A percentile compares a stretch with the other conserved stretches of the same genome.
phyloP scores from a whole-genome alignment of 2,113 vertebrate genomes.

The Peromyscus polionotus region DNA sequence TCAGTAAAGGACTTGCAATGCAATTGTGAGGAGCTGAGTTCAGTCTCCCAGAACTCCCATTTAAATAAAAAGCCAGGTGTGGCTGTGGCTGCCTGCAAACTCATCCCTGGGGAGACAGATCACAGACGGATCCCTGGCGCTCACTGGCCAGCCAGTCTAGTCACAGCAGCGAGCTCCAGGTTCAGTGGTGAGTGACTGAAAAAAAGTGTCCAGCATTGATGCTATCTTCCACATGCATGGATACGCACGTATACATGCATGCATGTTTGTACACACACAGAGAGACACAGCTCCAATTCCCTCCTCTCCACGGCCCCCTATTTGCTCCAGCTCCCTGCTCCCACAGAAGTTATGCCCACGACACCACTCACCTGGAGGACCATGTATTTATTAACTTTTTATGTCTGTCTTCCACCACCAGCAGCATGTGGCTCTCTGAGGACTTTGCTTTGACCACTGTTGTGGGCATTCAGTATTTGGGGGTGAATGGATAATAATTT shows the following conservation, averaged over 20 bases:
- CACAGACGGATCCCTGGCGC: too few species aligned
- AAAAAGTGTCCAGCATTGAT: too few species aligned
- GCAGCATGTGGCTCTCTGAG: background rate
- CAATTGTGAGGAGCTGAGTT: background rate
- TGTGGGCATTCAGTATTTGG: background rate
- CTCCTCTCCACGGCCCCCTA: background rate
- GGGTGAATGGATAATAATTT: slow-evolving; percentile 3
- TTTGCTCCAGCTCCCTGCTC: background rate
- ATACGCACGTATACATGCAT: too few species aligned
- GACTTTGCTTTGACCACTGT: background rate
- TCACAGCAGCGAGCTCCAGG: too few species aligned
- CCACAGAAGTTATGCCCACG: background rate
- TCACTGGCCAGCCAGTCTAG: background rate
- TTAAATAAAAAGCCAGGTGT: background rate
- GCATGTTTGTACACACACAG: background rate
- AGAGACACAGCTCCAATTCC: background rate
- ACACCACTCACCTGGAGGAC: background rate
- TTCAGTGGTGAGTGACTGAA: background rate
- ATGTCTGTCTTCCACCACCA: background rate
- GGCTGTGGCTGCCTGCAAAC: background rate
- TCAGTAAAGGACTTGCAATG: background rate
- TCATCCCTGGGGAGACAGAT: background rate
- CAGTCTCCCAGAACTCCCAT: background rate
- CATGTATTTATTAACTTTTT: background rate
- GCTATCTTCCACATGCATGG: background rate